phyloP scores from a whole-genome alignment of 2,113 vertebrate species.

The Motacilla tschutschensis region DNA sequence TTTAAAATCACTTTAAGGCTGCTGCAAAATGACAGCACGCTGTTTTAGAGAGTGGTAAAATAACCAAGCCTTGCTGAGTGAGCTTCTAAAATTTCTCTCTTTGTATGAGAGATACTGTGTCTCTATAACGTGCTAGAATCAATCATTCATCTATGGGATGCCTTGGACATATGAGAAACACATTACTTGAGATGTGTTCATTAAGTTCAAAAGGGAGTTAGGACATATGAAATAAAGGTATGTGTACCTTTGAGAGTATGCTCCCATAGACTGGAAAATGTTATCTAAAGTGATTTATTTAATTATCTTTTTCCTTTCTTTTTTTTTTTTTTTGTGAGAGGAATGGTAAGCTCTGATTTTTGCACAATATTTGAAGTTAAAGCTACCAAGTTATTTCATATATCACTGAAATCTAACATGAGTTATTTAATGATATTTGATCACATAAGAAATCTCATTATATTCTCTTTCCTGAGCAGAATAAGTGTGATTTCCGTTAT shows the following conservation, averaged over 20 bases:
- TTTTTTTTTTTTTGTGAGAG: not conserved
- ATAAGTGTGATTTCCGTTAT: not conserved
- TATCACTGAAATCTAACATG: not conserved
- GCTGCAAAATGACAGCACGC: not conserved
- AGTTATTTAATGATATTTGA: not conserved
- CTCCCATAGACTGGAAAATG: not conserved
- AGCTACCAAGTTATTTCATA: not conserved
- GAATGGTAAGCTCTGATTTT: not conserved
- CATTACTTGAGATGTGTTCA: not conserved
- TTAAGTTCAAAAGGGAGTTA: not conserved
- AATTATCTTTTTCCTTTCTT: not conserved
- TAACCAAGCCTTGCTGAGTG: not conserved
- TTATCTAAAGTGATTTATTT: not conserved
- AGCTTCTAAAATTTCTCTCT: not conserved
- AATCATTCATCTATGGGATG: not conserved
- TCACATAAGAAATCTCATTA: not conserved
- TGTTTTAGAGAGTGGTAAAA: not conserved
- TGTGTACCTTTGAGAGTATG: not conserved
- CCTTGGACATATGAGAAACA: not conserved
- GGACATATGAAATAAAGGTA: not conserved
- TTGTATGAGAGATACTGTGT: not conserved
- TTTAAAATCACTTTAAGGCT: not conserved
- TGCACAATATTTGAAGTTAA: not conserved
- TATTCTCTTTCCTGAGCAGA: not conserved
- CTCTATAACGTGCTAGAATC: not conserved